These are phyloP conservation scores for Orthonychiurus folsomi DNA, from an alignment of 2,888 invertebrate genomes.

Conservation along the genomic window DNA sequence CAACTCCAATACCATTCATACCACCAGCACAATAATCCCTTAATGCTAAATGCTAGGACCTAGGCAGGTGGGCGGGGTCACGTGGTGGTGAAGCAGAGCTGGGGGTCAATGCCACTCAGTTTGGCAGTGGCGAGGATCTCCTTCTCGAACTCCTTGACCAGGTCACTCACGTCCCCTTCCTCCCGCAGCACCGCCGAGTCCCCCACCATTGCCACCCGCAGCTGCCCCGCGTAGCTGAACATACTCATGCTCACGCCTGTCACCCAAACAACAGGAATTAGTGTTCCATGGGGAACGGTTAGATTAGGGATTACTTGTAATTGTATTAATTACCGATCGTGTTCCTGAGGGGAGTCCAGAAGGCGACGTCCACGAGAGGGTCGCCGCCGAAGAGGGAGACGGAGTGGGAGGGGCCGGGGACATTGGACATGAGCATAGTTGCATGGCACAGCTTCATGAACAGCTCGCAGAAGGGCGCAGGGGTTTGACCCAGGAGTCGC, in stretches of 20 bases:
- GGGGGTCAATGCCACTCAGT: conserved; percentile 19
- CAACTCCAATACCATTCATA: too few relatives aligned
- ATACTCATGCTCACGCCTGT: conserved; percentile 36
- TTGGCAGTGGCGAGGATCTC: conserved; percentile 28
- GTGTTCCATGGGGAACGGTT: too few relatives aligned
- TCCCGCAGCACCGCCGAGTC: conserved; percentile 29
- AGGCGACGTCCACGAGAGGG: conserved; percentile 33
- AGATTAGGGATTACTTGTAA: too few relatives aligned
- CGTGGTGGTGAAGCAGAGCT: conserved; percentile 4
- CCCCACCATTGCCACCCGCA: conserved; percentile 33
- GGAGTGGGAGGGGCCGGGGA: conserved; percentile 36
- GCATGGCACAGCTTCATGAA: conserved; percentile 29
- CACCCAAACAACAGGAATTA: too few relatives aligned
- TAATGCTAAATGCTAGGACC: too few relatives aligned
- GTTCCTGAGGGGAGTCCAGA: conserved; percentile 36
- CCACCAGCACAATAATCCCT: too few relatives aligned
- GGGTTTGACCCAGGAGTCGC: conserved; percentile 30
- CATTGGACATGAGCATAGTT: conserved; percentile 34
- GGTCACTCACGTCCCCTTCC: conserved; percentile 24
- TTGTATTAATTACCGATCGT: conserved; percentile 36
- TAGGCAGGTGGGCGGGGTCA: too few relatives aligned
- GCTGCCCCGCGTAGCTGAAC: conserved; percentile 36
- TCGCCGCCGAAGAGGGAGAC: conserved; percentile 33
- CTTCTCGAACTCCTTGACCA: conserved; percentile 35
- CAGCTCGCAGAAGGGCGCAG: conserved; percentile 24